Percentiles rank a stretch among this genome's conserved stretches.
Conservation (phyloP, 1,140 invertebrate genomes). For the Matsumurasca onukii region DNA sequence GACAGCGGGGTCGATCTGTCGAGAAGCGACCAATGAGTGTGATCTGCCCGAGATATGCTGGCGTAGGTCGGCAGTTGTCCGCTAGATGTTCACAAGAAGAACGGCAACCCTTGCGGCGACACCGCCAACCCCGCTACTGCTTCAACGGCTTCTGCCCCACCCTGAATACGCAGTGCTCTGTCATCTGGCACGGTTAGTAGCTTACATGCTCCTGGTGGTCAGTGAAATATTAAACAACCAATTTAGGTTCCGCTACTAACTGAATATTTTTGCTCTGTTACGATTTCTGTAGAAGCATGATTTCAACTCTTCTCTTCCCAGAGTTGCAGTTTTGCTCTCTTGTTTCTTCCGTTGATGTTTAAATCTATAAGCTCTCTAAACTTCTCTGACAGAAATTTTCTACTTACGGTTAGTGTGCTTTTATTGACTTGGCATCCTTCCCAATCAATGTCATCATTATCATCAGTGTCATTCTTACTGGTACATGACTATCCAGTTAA, state of each 20-base stretch:
- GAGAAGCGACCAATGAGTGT: constrained; percentile 85
- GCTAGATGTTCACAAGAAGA: constrained; percentile 83
- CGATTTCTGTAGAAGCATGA: not conserved
- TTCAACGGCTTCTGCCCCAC: constrained; percentile 91
- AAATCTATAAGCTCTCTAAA: no score
- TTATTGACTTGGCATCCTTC: no score
- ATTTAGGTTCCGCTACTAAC: not conserved
- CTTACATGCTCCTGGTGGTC: not conserved
- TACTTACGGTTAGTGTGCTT: no score
- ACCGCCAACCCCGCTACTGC: constrained; percentile 64
- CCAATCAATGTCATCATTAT: no score
- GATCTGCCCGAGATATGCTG: constrained; percentile 92
- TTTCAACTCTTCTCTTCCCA: no score
- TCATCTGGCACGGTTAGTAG: constrained; percentile 74
- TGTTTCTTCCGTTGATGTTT: no score
- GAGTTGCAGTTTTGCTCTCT: no score
- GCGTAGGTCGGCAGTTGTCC: constrained; percentile 87
- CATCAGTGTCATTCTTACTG: no score
- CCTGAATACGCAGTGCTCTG: constrained; percentile 79
- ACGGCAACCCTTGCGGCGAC: constrained; percentile 77
- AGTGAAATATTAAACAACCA: not conserved
- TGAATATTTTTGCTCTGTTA: not conserved
- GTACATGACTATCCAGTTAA: no score
- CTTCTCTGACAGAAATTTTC: no score
- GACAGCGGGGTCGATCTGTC: constrained; percentile 74